Percentiles rank a stretch among this genome's conserved stretches.
phyloP scores from a whole-genome alignment of 2,888 invertebrate species.

The Lasioglossum zephyrum region DNA sequence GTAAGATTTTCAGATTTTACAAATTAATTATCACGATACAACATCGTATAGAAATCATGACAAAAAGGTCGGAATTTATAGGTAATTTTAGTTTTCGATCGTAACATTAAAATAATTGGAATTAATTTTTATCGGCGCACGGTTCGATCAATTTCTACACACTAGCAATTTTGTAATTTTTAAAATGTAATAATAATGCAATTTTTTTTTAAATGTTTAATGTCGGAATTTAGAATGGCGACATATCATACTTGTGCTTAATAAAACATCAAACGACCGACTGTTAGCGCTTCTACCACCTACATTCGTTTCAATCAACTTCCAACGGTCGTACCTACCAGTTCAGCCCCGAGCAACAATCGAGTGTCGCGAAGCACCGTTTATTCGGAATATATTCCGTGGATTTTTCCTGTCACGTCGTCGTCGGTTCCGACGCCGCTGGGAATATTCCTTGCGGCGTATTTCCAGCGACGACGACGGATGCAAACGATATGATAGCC shows the following conservation, averaged over 20 bases:
- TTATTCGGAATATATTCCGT: background rate
- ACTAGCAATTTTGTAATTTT: no score
- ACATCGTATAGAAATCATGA: no score
- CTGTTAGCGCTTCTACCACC: background rate
- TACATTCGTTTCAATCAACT: background rate
- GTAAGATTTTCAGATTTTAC: no score
- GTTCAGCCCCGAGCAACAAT: background rate
- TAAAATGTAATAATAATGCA: no score
- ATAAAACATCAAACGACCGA: background rate
- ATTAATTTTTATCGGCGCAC: no score
- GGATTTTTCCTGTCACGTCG: background rate
- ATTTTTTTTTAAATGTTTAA: no score
- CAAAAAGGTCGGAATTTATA: no score
- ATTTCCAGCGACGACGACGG: slow-evolving; percentile 37
- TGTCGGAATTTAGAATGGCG: background rate
- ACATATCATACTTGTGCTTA: background rate
- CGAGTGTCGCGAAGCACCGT: background rate
- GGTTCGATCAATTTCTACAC: no score
- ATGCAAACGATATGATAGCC: slow-evolving; percentile 60
- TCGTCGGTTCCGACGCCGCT: background rate
- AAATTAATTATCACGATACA: no score
- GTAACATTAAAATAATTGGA: no score
- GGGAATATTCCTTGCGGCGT: slow-evolving; percentile 15
- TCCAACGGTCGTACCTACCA: background rate
- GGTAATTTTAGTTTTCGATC: no score